Conservation (phyloP, 2,888 invertebrate species). For the Seira sanloemensis region DNA sequence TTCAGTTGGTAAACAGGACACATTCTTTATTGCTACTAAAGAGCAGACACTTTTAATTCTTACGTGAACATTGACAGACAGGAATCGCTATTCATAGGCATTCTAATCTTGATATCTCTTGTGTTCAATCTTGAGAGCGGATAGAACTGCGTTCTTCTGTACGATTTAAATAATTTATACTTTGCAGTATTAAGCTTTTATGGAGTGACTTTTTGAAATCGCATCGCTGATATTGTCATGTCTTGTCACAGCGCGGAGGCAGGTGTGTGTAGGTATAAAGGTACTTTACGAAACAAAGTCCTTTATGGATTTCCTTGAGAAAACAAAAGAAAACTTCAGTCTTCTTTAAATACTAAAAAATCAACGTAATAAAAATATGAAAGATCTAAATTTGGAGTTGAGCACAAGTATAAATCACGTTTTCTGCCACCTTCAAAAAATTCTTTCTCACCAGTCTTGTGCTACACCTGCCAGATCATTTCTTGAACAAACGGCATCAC, state of each 20-base stretch:
- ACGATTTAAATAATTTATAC: no score
- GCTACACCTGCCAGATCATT: conserved; percentile 39
- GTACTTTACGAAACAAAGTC: background rate
- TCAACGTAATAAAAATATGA: conserved; percentile 9
- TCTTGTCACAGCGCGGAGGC: background rate
- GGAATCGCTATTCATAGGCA: background rate
- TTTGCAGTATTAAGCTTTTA: no score
- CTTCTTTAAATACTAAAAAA: background rate
- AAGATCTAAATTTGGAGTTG: conserved; percentile 25
- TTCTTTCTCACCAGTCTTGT: conserved; percentile 17
- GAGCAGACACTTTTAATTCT: background rate
- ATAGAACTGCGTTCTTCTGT: background rate
- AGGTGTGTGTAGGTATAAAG: background rate
- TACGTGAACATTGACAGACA: background rate
- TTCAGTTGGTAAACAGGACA: conserved; percentile 5
- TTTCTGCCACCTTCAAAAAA: conserved; percentile 36
- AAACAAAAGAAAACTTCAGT: conserved; percentile 3
- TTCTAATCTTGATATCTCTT: background rate
- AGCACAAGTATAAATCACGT: conserved; percentile 43
- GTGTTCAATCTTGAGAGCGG: background rate
- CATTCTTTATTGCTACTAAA: no score
- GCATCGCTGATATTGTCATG: background rate
- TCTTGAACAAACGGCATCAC: conserved; percentile 4
- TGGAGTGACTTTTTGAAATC: background rate
- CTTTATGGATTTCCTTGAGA: background rate